phyloP scores from a whole-genome alignment of 2,888 invertebrate species.

The Tetragonisca angustula region DNA sequence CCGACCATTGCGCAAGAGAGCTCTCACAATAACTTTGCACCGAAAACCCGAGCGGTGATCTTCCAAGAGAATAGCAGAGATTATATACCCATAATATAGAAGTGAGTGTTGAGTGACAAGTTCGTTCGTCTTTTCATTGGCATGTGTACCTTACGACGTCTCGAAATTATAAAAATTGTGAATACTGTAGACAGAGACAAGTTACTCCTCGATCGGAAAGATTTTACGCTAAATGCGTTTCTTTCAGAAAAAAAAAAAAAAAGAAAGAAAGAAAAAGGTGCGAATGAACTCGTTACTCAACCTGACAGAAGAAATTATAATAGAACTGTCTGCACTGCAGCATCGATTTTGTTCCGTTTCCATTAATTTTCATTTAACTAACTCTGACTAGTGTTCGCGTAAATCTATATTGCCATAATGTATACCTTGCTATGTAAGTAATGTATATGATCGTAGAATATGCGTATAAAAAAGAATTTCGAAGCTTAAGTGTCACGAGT shows the following conservation, averaged over 20 bases:
- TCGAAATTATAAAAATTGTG: neutral
- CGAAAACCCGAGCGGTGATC: neutral
- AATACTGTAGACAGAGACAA: neutral
- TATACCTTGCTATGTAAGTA: neutral
- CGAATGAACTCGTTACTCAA: neutral
- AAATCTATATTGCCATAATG: neutral
- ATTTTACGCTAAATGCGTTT: neutral
- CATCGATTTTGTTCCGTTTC: neutral
- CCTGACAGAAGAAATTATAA: neutral
- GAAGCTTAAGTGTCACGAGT: neutral
- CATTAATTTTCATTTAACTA: neutral
- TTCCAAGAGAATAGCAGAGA: neutral
- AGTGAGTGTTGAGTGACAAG: neutral
- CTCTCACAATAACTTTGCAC: neutral
- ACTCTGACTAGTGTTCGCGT: neutral
- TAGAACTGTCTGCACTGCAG: neutral
- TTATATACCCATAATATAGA: neutral
- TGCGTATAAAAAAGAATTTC: constrained; percentile 1
- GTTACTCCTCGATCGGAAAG: neutral
- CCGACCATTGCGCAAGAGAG: neutral
- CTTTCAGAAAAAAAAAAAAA: too few relatives aligned
- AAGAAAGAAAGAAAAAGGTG: too few relatives aligned
- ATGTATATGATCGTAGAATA: neutral
- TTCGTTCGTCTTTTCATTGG: neutral
- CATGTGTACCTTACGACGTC: neutral